Base-by-base conservation (phyloP, 2,888 invertebrate species). In the Drosophila austrosaltans region DNA sequence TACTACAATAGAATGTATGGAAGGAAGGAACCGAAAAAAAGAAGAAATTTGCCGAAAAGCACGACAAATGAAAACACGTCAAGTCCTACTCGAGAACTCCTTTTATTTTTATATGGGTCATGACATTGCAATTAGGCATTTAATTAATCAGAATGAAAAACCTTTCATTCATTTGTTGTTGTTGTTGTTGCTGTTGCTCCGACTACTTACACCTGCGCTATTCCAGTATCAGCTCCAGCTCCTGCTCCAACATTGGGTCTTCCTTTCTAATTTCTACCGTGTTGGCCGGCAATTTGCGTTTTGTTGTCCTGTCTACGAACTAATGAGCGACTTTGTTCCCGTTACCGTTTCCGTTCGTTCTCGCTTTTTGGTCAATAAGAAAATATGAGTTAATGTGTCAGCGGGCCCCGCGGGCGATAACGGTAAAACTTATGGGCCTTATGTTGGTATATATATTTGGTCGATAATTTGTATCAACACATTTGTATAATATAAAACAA, bases 381-480 rank as follows among this genome's bases (percentile, higher is more conserved):
- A 66, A 57, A 59, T 36, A 61, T 25, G 70, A 77, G 80, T 80
- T 79, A 75, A 79, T 76, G 68, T 67, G 66, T 40, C 62, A 56
- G 70, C 66, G 66, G 61, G 65, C 68, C 48, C 22, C 48, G 48
- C 16, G 48, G 22, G 10, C 48, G 10, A 20, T 22, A 48, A 3
- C 42, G 42, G n/a, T 42, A 42, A 16, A 16, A 42, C 42, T 42
- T 42, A 44, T 53, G 48, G 53, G 73, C 44, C 56, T 8, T 63
- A 68, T 70, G 54, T 63, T 62, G 63, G 73, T 56, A 66, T 88
- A 84, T 56, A 66, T 88, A 84, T 84, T 84, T 84, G 89, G 79
- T 88, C 87, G 84, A 84, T 84, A 84, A 81, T 73, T 66, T 75
- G 58, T 75, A 75, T 75, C 59, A 76, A 70, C 75, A 72, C 69